phyloP scores from a whole-genome alignment of 2,797 vertebrate species.

The Taenioides sp. region DNA sequence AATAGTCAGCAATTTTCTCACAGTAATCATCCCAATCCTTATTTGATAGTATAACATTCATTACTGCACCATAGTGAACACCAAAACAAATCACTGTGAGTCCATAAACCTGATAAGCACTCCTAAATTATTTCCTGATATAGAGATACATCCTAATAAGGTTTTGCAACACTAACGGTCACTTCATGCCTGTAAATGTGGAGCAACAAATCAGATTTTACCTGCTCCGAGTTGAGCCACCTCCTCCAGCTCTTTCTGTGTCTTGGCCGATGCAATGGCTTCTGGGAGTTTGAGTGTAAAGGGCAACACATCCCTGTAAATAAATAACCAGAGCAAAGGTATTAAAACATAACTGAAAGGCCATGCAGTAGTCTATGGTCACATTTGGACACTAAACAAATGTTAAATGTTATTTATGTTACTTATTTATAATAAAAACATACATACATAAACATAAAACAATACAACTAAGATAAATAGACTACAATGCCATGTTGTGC shows the following conservation, averaged over 20 bases:
- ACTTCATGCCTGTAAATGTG: neutral
- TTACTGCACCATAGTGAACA: too few relatives aligned
- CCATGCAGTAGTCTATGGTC: neutral
- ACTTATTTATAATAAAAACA: too few relatives aligned
- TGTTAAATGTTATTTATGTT: too few relatives aligned
- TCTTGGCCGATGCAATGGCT: slow-evolving; percentile 88
- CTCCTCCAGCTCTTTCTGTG: slow-evolving; percentile 90
- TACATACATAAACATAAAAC: too few relatives aligned
- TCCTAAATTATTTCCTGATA: neutral
- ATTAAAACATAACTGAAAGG: neutral
- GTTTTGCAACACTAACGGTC: neutral
- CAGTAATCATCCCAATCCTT: too few relatives aligned
- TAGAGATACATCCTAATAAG: neutral
- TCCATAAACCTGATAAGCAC: neutral
- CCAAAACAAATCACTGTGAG: neutral
- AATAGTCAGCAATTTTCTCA: too few relatives aligned
- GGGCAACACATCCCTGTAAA: slow-evolving; percentile 87
- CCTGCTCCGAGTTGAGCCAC: slow-evolving; percentile 90
- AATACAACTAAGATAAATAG: too few relatives aligned
- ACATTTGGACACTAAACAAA: too few relatives aligned
- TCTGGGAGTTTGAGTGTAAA: slow-evolving; percentile 92
- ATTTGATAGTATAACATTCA: too few relatives aligned
- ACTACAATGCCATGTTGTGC: too few relatives aligned
- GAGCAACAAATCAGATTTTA: slow-evolving; percentile 47
- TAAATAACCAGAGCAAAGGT: neutral